A percentile compares a stretch with the other conserved stretches of the same genome.
These are phyloP conservation scores for Bostrychus sinensis DNA, from an alignment of 2,113 vertebrate species.

Conservation along the genomic window DNA sequence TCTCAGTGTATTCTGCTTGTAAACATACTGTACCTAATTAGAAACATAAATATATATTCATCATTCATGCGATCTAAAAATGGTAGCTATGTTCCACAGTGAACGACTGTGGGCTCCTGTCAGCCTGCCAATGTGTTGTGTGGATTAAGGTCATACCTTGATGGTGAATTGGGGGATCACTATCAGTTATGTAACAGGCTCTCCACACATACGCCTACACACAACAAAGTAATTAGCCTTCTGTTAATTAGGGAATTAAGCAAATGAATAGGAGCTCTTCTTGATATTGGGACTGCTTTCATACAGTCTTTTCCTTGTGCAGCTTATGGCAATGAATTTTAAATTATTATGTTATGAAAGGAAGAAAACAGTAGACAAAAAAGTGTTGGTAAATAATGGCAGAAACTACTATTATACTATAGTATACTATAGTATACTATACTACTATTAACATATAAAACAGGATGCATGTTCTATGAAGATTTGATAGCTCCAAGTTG, in stretches of 20 bases:
- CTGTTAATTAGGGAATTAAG: slow-evolving; percentile 83
- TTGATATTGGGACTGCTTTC: slow-evolving; percentile 65
- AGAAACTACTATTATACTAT: no score
- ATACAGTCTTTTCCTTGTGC: slow-evolving; percentile 36
- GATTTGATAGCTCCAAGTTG: no score
- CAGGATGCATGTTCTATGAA: no score
- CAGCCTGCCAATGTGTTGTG: slow-evolving; percentile 39
- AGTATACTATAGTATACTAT: no score
- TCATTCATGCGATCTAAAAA: no score
- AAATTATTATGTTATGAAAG: slow-evolving; percentile 42
- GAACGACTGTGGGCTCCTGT: slow-evolving; percentile 45
- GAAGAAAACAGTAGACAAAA: slow-evolving; percentile 21
- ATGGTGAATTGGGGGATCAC: slow-evolving; percentile 74
- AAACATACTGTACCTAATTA: no score
- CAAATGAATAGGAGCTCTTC: slow-evolving; percentile 77
- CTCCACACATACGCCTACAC: slow-evolving; percentile 62
- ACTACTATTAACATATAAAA: no score
- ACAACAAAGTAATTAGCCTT: slow-evolving; percentile 81
- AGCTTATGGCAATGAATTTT: slow-evolving; percentile 44
- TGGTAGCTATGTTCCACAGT: slow-evolving; percentile 17
- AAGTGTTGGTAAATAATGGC: slow-evolving; percentile 9
- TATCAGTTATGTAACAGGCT: slow-evolving; percentile 76
- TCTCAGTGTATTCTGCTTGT: no score
- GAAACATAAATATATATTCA: no score
- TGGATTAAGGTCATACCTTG: slow-evolving; percentile 67